Base-by-base conservation (phyloP, 2,888 invertebrate genomes). In the Prosopocoilus inquinatus region DNA sequence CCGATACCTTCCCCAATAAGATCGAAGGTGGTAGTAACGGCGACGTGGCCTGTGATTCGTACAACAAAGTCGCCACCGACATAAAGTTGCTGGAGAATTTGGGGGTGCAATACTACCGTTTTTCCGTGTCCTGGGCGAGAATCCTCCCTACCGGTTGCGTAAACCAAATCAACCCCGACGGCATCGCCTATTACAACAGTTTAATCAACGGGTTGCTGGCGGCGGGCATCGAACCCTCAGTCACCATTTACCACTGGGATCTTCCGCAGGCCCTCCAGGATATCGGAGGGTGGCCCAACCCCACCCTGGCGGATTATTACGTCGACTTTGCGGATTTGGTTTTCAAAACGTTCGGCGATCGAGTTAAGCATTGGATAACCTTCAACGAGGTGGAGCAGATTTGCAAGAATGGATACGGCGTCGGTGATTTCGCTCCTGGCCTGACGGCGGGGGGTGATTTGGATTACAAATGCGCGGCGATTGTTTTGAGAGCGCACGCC, bases 71-170 rank as follows among this genome's bases (percentile, higher is more conserved):
- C 72, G 76, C 79, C 62, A 80, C 83, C 16, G 89, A 90, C 64
- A 81, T 88, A 0, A 65, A 74, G 43, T 71, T 86, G 41, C 67
- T 88, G 54, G 79, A 78, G 50, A 68, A 80, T 13, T 71, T 88
- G 1, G 84, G 84, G 0, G 81, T 83, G 2, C 64, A 76, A 53
- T 80, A 78, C 68, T 85, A 85, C 69, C 75, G 85, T 13, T 82
- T 86, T 67, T 85, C 85, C 0, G 71, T 86, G 12, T 82, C 87
- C 53, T 89, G 89, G 89, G 73, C 87, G 0, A 78, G 89, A 64
- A 79, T 90, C 16, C 71, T 89, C 38, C 87, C 88, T 0, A 80
- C 76, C 47, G 88, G 67, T 5, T 73, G 80, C 7, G 72, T 77
- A 59, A 80, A 81, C 73, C 74, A 67, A 54, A 74, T 87, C 35